phyloP scores from a whole-genome alignment of 2,113 vertebrate species.

The Anoplopoma fimbria region DNA sequence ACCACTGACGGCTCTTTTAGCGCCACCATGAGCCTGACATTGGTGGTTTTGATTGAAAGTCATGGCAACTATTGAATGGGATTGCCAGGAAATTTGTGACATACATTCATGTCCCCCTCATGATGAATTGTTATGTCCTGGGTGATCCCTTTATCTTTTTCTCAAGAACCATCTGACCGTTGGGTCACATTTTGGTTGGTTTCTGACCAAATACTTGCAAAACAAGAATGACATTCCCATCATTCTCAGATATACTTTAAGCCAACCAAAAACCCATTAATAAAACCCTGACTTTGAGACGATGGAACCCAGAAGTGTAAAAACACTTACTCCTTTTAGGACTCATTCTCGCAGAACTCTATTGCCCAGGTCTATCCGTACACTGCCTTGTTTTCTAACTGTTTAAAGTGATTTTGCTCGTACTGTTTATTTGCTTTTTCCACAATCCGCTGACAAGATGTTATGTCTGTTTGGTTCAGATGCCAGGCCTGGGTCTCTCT shows the following conservation, averaged over 20 bases:
- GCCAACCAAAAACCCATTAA: no score
- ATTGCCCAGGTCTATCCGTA: no score
- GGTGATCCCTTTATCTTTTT: no score
- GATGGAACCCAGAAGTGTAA: no score
- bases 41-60: background rate
- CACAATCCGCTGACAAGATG: background rate
- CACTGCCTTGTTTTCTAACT: background rate
- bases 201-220: background rate
- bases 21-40: no score
- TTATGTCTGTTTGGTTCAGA: constrained; percentile 65
- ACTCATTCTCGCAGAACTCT: no score
- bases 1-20: no score
- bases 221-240: background rate
- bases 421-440: background rate
- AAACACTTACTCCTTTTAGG: no score
- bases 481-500: constrained; percentile 71
- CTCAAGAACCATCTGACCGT: no score
- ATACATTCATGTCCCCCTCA: background rate
- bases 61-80: background rate
- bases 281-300: no score
- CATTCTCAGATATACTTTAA: background rate
- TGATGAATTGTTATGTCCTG: background rate
- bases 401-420: background rate
- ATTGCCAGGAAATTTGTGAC: background rate
- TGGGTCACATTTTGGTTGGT: background rate